Percentiles rank a stretch among this genome's conserved stretches.
Conservation (phyloP, 1,140 invertebrate species). For the Lanistes nyassanus region DNA sequence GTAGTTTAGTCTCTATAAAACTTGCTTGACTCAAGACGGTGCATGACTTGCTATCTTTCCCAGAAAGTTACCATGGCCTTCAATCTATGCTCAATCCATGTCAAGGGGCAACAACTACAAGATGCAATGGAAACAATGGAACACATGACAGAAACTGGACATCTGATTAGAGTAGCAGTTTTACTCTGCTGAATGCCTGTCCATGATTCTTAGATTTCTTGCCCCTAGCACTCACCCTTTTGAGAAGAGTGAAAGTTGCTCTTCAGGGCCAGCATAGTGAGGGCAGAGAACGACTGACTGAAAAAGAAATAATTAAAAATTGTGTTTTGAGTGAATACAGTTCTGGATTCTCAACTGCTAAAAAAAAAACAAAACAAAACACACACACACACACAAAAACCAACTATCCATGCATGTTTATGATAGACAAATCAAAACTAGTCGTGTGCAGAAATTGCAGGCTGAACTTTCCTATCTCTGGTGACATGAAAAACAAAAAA, state of each 20-base stretch:
- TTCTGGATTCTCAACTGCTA: no score
- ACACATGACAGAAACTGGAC: not conserved
- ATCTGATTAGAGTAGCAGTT: not conserved
- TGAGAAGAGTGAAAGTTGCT: slow-evolving; percentile 2
- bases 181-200: not conserved
- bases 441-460: no score
- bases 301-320: not conserved
- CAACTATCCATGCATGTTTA: no score
- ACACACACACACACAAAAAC: no score
- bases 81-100: not conserved
- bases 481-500: no score
- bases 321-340: no score
- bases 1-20: no score
- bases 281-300: slow-evolving; percentile 18
- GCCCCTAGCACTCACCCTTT: slow-evolving; percentile 18
- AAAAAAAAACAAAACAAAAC: no score
- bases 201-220: not conserved
- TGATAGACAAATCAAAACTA: no score
- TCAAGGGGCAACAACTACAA: not conserved
- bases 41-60: no score
- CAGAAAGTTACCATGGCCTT: not conserved
- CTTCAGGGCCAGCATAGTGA: slow-evolving; percentile 15
- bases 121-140: not conserved
- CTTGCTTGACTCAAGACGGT: no score
- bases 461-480: no score